Conservation (phyloP, 2,888 invertebrate genomes). For the Mesopsocus fuscifrons region DNA sequence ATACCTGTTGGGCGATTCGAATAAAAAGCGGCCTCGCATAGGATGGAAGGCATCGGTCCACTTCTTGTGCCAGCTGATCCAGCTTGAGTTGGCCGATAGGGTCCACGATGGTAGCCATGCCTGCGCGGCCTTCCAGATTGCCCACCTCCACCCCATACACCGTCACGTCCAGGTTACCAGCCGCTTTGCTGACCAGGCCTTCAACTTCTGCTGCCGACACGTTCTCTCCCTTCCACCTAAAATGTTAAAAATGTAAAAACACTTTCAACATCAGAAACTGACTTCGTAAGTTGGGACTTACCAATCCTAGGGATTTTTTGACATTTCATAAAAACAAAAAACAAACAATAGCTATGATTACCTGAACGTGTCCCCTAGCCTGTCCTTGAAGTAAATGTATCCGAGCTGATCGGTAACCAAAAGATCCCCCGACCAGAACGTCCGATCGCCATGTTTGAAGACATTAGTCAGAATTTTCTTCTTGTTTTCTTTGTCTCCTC, state of each 20-base stretch:
- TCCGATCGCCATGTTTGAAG: slow-evolving; percentile 37
- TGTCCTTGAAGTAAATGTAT: slow-evolving; percentile 81
- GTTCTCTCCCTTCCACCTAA: slow-evolving; percentile 88
- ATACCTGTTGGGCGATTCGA: slow-evolving; percentile 28
- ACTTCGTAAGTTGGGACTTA: not conserved
- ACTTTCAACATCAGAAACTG: slow-evolving; percentile 1
- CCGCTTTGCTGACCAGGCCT: slow-evolving; percentile 59
- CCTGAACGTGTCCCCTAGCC: slow-evolving; percentile 68
- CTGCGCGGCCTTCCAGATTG: slow-evolving; percentile 28
- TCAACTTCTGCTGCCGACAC: slow-evolving; percentile 94
- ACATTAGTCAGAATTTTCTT: slow-evolving; percentile 44
- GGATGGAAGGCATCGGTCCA: slow-evolving; percentile 24
- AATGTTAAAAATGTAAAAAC: too few species aligned
- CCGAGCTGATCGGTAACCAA: slow-evolving; percentile 81
- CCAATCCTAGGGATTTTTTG: slow-evolving; percentile 2
- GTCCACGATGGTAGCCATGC: slow-evolving; percentile 35
- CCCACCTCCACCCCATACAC: slow-evolving; percentile 37
- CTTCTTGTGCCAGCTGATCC: slow-evolving; percentile 16
- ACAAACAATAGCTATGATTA: too few species aligned
- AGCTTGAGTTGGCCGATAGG: slow-evolving; percentile 20
- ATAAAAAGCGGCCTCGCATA: slow-evolving; percentile 37
- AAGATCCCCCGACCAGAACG: slow-evolving; percentile 45
- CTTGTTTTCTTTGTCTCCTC: slow-evolving; percentile 32
- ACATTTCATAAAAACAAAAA: too few species aligned
- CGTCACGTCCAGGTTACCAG: slow-evolving; percentile 29